Percentiles rank a stretch among this genome's conserved stretches.
phyloP scores from a whole-genome alignment of 2,113 vertebrate species.

The Eleginops maclovinus region DNA sequence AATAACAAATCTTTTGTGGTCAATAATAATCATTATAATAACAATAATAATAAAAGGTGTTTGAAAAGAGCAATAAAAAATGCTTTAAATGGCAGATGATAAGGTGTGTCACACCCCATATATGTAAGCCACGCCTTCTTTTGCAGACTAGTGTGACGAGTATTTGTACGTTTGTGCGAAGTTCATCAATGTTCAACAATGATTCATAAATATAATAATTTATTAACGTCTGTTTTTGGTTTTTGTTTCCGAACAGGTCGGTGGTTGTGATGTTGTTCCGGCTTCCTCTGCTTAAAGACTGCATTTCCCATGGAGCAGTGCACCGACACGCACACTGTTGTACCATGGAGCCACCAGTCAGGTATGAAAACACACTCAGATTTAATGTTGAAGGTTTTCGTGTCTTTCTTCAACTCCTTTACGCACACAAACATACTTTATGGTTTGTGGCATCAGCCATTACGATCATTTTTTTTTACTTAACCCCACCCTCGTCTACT shows the following conservation, averaged over 20 bases:
- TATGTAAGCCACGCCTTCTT: no score
- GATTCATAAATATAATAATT: background rate
- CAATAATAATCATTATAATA: no score
- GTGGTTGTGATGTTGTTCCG: conserved; percentile 27
- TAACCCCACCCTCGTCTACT: background rate
- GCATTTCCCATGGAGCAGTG: conserved; percentile 67
- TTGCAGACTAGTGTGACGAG: no score
- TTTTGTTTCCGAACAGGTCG: conserved; percentile 30
- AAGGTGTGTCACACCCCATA: no score
- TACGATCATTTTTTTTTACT: no score
- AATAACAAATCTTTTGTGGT: no score
- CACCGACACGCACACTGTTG: conserved; percentile 35
- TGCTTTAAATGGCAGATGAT: no score
- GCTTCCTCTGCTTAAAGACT: conserved; percentile 26
- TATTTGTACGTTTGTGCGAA: no score
- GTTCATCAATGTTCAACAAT: background rate
- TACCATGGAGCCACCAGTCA: conserved; percentile 67
- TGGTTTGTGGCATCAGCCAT: background rate
- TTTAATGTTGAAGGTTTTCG: no score
- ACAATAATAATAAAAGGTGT: no score
- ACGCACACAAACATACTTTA: background rate
- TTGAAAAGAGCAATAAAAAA: no score
- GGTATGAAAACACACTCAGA: conserved; percentile 62
- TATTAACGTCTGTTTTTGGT: background rate
- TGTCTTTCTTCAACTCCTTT: no score